Evolutionary conservation across 2,797 vertebrate species (phyloP).

Genomic region (Pelodytes ibericus): DNA sequence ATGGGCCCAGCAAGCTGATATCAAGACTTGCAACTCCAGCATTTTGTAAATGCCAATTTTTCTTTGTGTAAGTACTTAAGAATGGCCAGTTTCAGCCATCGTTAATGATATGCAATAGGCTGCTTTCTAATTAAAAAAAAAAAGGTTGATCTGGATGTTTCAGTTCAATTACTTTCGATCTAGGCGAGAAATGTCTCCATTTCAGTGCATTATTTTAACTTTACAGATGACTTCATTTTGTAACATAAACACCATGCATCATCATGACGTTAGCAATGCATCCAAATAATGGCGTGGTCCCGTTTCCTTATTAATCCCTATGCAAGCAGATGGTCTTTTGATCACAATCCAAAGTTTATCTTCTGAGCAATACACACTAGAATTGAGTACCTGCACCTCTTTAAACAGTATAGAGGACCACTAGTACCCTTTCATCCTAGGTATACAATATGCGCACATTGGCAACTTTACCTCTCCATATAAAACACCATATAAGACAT

Average conservation of each 20-base stretch:
- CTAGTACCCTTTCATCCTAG: too few relatives aligned
- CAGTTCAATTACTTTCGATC: constrained; percentile 80
- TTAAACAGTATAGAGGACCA: too few relatives aligned
- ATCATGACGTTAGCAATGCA: constrained; percentile 73
- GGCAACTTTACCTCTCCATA: too few relatives aligned
- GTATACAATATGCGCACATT: too few relatives aligned
- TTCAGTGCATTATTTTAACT: constrained; percentile 78
- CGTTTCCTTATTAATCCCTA: constrained; percentile 11
- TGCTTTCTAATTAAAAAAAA: constrained; percentile 75
- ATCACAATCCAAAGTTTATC: constrained; percentile 1
- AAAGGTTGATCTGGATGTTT: constrained; percentile 75
- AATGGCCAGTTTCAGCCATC: constrained; percentile 33
- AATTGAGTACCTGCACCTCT: too few relatives aligned
- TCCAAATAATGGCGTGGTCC: constrained; percentile 62
- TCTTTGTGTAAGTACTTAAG: constrained; percentile 41
- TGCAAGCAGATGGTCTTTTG: constrained; percentile 22
- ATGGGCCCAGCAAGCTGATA: constrained; percentile 60
- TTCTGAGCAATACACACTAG: constrained; percentile 4
- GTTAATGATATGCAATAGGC: constrained; percentile 54
- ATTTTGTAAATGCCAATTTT: constrained; percentile 50
- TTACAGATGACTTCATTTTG: constrained; percentile 78
- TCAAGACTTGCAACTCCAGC: constrained; percentile 53
- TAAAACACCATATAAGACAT: too few relatives aligned
- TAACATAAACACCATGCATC: constrained; percentile 79
- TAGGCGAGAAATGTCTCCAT: constrained; percentile 78